Base-by-base conservation (phyloP, 2,113 vertebrate species). In the Oryzias melastigma region DNA sequence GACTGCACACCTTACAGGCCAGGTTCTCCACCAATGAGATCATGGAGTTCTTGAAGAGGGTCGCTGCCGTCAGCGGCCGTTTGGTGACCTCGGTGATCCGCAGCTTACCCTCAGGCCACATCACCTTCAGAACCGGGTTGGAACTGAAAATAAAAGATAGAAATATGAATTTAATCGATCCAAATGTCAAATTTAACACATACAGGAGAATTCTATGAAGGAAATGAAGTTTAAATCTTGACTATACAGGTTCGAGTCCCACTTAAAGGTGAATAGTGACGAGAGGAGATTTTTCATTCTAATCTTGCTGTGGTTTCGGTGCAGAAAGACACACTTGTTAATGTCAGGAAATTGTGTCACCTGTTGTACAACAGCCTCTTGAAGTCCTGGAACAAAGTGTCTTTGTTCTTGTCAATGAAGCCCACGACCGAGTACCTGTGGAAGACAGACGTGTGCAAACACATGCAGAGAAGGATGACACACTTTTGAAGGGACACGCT, bases 331-430 rank as follows among this genome's bases (percentile, higher is more conserved):
- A 43, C 1, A 52, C 20, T 20, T 44, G 18, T 53, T 41, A 17
- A 44, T 25, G 16, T 51, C 47, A 52, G 17, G 50, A 42, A 8
- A 20, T 49, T 70, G 58, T 58, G 44, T 75, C 84, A 99, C 97
- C 97, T 99, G 94, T 99, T 99, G 86, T 98, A 99, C 90, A 99
- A 87, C 61, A 98, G 93, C 63, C 96, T 93, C 87, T 99, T 99
- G 90, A 99, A 99, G 85, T 99, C 97, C 83, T 99, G 97, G 89
- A 99, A 99, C 77, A 99, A 92, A 22, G 96, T 97, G 86, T 99
- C 97, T 85, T 97, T 99, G 90, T 99, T 99, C 91, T 99, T 99
- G 89, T 99, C 97, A 71, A 99, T 98, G 79, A 99, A 98, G 53
- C 96, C 94, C 63, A 93, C 81, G 83, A 95, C 95, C 0, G 96